Conservation (phyloP, 2,888 invertebrate genomes). For the Sericinus montela region DNA sequence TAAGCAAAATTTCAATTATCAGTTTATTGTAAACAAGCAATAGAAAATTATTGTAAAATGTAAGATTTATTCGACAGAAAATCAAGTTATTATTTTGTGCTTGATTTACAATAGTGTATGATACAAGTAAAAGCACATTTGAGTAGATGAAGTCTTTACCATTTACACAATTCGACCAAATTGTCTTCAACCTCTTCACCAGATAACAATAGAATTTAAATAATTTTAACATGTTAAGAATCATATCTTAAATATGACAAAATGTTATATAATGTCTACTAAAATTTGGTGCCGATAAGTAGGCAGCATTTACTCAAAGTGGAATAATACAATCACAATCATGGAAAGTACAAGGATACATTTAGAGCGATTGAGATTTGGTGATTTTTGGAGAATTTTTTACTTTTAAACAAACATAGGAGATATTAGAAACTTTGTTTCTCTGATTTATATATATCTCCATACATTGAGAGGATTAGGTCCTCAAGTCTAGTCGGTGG, state of each 20-base stretch:
- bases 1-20: not conserved
- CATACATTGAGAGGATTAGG: constrained; percentile 31
- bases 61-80: too few species aligned
- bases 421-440: constrained; percentile 40
- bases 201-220: too few species aligned
- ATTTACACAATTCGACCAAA: too few species aligned
- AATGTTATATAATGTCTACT: not conserved
- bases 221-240: too few species aligned
- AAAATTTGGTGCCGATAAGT: not conserved
- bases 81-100: constrained; percentile 2
- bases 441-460: constrained; percentile 22
- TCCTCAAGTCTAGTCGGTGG: constrained; percentile 35
- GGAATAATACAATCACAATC: not conserved
- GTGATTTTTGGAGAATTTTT: constrained; percentile 44
- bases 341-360: constrained; percentile 10
- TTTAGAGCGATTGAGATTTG: constrained; percentile 23
- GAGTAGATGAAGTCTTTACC: not conserved
- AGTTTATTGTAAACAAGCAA: not conserved
- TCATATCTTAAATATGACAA: not conserved
- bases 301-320: not conserved
- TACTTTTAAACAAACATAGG: constrained; percentile 31
- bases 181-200: too few species aligned
- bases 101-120: constrained; percentile 6
- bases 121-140: not conserved
- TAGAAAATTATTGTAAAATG: not conserved